phyloP scores from a whole-genome alignment of 2,113 vertebrate species.

The human (Homo sapiens) region DNA sequence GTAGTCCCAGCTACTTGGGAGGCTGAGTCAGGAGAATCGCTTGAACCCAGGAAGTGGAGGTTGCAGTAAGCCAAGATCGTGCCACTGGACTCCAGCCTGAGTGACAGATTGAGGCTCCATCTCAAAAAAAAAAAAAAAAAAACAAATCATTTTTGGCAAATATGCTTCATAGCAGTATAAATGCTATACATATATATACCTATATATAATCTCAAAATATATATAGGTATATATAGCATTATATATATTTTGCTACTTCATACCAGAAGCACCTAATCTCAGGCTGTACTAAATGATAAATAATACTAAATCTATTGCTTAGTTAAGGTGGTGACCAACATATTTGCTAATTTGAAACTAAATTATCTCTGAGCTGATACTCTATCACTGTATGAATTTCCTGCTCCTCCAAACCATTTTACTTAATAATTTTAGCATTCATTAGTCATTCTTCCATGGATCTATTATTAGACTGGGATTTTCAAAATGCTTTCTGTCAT shows the following conservation, averaged over 20 bases:
- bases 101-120: accelerated
- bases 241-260: background rate
- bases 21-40: no score
- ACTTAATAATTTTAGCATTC: background rate
- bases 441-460: background rate
- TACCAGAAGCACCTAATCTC: background rate
- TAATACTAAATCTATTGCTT: background rate
- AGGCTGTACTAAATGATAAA: background rate
- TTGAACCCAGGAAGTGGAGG: no score
- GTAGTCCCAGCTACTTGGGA: no score
- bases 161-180: background rate
- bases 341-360: background rate
- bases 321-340: background rate
- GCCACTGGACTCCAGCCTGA: no score
- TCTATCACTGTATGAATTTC: background rate
- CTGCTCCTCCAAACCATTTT: background rate
- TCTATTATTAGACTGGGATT: background rate
- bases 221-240: background rate
- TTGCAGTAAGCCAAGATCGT: no score
- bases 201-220: no score
- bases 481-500: background rate
- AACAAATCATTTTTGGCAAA: background rate
- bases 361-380: background rate
- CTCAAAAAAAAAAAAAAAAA: no score
- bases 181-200: background rate